Conservation (phyloP, 2,888 invertebrate species). For the Lithosia quadra region DNA sequence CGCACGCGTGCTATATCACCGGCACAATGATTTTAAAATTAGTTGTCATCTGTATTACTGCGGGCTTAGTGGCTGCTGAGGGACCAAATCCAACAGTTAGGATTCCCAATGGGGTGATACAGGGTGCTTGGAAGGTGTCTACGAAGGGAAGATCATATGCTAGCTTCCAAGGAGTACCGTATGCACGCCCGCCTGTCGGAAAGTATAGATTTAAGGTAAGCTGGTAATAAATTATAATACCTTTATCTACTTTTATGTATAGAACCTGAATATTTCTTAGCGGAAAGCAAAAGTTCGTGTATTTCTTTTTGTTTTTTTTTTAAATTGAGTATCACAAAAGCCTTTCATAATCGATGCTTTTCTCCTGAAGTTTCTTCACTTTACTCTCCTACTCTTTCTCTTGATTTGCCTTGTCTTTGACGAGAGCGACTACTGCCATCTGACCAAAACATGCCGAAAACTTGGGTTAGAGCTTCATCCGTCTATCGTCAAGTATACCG, state of each 20-base stretch:
- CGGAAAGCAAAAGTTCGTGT: no score
- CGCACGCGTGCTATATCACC: constrained; percentile 1
- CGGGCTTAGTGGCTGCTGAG: constrained; percentile 55
- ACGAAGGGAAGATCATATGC: constrained; percentile 79
- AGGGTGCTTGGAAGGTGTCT: constrained; percentile 76
- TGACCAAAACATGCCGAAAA: no score
- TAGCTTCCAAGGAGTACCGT: constrained; percentile 89
- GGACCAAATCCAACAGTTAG: constrained; percentile 71
- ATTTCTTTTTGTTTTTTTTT: no score
- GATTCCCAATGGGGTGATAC: constrained; percentile 69
- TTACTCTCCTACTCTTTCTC: no score
- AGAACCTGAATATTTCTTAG: no score
- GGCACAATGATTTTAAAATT: constrained; percentile 49
- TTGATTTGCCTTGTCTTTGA: background rate
- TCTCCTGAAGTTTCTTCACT: no score
- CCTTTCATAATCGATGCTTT: no score
- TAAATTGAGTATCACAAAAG: no score
- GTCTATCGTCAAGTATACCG: no score
- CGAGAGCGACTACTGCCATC: no score
- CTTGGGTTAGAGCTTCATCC: no score
- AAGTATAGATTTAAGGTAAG: constrained; percentile 87
- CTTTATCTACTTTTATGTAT: background rate
- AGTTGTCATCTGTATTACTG: constrained; percentile 53
- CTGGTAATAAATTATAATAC: background rate
- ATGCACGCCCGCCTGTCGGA: constrained; percentile 89